Conservation (phyloP, 2,888 invertebrate species). For the Doris montereyensis region DNA sequence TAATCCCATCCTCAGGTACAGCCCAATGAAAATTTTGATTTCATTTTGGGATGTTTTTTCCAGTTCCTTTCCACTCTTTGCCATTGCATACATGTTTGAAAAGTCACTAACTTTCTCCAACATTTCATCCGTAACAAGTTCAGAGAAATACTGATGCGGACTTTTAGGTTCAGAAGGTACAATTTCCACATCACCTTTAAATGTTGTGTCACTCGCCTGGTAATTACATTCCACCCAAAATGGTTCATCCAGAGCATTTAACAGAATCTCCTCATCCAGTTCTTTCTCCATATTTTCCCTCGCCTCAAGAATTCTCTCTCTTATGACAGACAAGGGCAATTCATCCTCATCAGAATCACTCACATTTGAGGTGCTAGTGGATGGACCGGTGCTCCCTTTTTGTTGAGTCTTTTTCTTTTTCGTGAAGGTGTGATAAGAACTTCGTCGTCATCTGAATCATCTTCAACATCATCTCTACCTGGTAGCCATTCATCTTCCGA, state of each 20-base stretch:
- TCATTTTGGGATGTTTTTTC: constrained; percentile 38
- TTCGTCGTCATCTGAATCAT: background rate
- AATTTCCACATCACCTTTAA: constrained; percentile 12
- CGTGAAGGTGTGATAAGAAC: too few relatives aligned
- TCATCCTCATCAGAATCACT: background rate
- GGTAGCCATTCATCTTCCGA: background rate
- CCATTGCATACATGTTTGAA: background rate
- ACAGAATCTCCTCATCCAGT: background rate
- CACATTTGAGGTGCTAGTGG: too few relatives aligned
- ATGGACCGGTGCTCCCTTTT: background rate
- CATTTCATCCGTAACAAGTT: constrained; percentile 27
- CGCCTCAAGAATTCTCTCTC: background rate
- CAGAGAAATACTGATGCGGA: constrained; percentile 6
- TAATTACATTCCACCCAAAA: too few relatives aligned
- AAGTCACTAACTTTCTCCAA: background rate
- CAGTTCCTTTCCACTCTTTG: constrained; percentile 15
- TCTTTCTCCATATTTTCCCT: background rate
- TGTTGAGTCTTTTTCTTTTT: background rate
- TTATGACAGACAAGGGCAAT: background rate
- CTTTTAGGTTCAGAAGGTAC: constrained; percentile 1
- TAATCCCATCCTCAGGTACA: constrained; percentile 45
- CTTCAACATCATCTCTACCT: background rate
- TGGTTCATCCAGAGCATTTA: too few relatives aligned
- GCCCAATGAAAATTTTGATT: constrained; percentile 42
- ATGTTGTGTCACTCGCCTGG: background rate